These are phyloP conservation scores for Lomographa bimaculata DNA, from an alignment of 2,888 invertebrate species.

Conservation along the genomic window DNA sequence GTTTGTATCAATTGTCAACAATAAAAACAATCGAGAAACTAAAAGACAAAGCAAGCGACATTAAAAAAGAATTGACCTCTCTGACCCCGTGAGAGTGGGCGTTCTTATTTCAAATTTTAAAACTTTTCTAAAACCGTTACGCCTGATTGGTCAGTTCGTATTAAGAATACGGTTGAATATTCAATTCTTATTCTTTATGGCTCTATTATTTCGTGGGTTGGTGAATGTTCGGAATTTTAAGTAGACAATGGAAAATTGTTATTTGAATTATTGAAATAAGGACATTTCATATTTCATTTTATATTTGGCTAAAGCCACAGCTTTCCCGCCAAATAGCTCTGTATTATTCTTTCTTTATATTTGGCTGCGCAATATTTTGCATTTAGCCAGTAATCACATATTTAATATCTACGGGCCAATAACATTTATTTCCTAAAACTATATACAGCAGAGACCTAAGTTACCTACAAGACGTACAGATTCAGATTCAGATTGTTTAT, in stretches of 20 bases:
- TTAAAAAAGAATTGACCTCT: conserved; percentile 63
- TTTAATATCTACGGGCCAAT: too few species aligned
- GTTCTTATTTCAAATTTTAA: conserved; percentile 37
- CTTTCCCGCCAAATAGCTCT: too few species aligned
- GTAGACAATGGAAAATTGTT: not conserved
- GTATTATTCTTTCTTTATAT: too few species aligned
- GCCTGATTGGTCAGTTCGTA: conserved; percentile 43
- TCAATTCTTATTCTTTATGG: conserved; percentile 22
- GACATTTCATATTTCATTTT: too few species aligned
- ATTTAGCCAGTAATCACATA: too few species aligned
- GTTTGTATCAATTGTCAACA: conserved; percentile 65
- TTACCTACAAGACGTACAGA: too few species aligned
- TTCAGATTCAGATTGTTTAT: too few species aligned
- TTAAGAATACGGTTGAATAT: conserved; percentile 29
- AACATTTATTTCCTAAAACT: too few species aligned
- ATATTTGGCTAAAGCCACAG: too few species aligned
- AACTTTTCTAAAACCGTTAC: conserved; percentile 39
- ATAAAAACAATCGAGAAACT: conserved; percentile 40
- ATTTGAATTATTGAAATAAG: too few species aligned
- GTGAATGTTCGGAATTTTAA: conserved; percentile 11
- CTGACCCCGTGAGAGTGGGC: conserved; percentile 61
- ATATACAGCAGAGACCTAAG: too few species aligned
- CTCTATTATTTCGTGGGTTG: conserved; percentile 19
- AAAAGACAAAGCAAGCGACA: conserved; percentile 32
- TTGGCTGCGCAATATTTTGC: too few species aligned